Evolutionary conservation across 64 coral and sea anemone species (phyloP).

Genomic region (Dendrophyllia cribrosa): DNA sequence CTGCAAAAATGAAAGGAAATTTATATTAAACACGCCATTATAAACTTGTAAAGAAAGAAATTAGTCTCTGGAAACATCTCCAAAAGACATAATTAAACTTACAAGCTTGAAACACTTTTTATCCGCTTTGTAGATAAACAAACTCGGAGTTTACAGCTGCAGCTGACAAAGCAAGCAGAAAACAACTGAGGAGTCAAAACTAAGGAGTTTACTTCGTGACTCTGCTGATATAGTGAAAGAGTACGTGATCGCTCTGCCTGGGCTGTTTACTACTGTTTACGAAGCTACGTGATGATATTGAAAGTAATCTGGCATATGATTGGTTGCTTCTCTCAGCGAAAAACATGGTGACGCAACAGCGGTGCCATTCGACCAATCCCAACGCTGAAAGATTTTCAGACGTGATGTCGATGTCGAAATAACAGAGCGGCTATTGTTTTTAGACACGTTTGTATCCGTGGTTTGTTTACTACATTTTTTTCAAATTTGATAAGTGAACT

Average conservation of each 20-base stretch:
- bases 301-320: background rate
- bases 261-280: conserved; percentile 37
- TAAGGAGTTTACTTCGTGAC: background rate
- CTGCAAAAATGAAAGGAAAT: too few species aligned
- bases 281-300: conserved; percentile 25
- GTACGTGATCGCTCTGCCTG: conserved; percentile 1
- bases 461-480: too few species aligned
- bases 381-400: background rate
- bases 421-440: background rate
- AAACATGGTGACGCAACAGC: background rate
- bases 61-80: too few species aligned
- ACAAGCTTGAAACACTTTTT: background rate
- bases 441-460: background rate
- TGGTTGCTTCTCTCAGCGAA: background rate
- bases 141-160: background rate
- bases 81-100: background rate
- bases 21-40: background rate
- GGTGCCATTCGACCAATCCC: background rate
- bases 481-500: too few species aligned
- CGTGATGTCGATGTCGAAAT: conserved; percentile 42
- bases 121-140: conserved; percentile 9
- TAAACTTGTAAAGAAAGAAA: background rate
- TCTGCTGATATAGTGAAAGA: background rate
- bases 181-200: background rate
- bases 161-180: background rate